Evolutionary conservation across 2,113 vertebrate species (phyloP), one percentile per base, ranked within the genome.

Genomic region (Oncorhynchus keta): DNA sequence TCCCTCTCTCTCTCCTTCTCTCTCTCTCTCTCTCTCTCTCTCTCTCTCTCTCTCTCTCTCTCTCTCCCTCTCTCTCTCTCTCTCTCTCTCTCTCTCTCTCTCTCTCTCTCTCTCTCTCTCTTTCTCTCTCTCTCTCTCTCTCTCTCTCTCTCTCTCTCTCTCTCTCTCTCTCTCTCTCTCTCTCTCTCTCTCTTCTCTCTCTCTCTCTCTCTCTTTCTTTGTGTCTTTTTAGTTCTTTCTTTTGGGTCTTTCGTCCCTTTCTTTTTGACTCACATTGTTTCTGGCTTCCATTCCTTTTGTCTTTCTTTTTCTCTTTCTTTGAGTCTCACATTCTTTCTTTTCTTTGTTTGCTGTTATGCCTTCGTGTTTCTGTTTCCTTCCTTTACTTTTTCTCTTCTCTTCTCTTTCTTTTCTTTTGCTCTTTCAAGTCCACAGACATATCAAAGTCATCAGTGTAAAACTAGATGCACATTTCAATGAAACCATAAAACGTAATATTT

Each of bases 391-490:
- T 49, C 26, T 76, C 77, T 78, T 79, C 68, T 81, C 81, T 79
- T 5, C 4, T 32, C 5, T 35, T 70, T 55, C 62, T 16, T 71
- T 68, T 80, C 77, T 76, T 73, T 74, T 32, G 65, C 70, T 82
- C 76, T 68, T 67, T 81, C 39, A 67, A 90, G 81, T 88, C 90
- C 85, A 89, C 86, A 9, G 82, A 83, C 79, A 77, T 70, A 66
- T 67, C 8, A 69, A 76, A 81, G 79, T 71, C 77, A 86, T 84
- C 81, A 89, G 67, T 39, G 67, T 68, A 77, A 85, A 62, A 83
- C 20, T 61, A 0, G 48, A 32, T 81, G 80, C 77, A 69, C 67
- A 66, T 45, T 74, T 75, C 72, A 68, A 90, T 88, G 72, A 80
- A 88, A 86, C 79, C 84, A 83, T 84, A 84, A 84, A 87, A 84